Conservation (phyloP, 2,113 vertebrate genomes). For the Hydropotes inermis region DNA sequence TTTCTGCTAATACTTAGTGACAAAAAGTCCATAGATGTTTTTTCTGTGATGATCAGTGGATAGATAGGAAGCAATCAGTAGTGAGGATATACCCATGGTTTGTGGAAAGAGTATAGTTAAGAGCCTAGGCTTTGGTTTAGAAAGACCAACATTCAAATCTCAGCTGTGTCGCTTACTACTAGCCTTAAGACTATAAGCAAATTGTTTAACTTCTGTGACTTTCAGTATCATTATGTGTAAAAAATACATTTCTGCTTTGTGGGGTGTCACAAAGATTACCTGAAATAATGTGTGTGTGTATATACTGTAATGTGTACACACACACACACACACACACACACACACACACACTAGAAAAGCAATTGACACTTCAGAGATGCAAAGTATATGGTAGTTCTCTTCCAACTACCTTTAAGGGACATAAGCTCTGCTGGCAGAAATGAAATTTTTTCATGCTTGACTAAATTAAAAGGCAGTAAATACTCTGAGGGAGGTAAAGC, state of each 20-base stretch:
- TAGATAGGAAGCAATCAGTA: not conserved
- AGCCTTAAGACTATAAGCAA: not conserved
- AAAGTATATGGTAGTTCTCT: conserved; percentile 37
- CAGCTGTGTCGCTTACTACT: not conserved
- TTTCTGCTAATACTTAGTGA: conserved; percentile 33
- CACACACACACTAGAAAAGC: not conserved
- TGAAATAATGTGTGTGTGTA: not conserved
- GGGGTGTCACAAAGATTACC: not conserved
- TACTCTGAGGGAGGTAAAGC: not conserved
- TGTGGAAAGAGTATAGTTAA: not conserved
- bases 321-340: not conserved
- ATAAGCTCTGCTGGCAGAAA: conserved; percentile 7
- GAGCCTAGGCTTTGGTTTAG: not conserved
- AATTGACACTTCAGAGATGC: not conserved
- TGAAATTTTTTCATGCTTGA: not conserved
- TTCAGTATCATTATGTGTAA: not conserved
- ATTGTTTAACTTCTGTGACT: conserved; percentile 18
- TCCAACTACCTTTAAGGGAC: not conserved
- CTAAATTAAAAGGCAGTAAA: not conserved
- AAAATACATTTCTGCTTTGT: conserved; percentile 15
- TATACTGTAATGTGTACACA: not conserved
- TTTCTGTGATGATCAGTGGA: not conserved
- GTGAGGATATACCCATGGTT: not conserved
- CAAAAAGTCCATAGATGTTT: not conserved
- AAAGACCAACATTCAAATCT: not conserved